Evolutionary conservation across 2,888 invertebrate genomes (phyloP).

Genomic region (Eurois occulta): DNA sequence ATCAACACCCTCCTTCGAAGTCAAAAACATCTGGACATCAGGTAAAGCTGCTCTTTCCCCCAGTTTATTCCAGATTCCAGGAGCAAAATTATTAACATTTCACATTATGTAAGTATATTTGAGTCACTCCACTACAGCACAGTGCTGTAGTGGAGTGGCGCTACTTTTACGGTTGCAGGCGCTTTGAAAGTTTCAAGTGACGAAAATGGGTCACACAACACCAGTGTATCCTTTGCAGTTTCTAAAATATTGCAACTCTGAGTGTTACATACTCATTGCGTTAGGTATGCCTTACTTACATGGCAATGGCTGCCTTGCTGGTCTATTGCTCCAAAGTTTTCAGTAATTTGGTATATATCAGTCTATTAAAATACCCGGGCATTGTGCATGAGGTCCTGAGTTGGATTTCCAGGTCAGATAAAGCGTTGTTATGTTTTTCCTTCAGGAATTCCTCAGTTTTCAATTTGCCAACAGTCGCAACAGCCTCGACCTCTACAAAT

Average conservation of each 20-base stretch:
- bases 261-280: neutral
- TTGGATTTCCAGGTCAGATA: too few species aligned
- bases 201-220: conserved; percentile 57
- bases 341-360: neutral
- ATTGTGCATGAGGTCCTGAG: neutral
- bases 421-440: too few species aligned
- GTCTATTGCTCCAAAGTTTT: too few species aligned
- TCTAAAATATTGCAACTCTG: conserved; percentile 6
- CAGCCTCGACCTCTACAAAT: neutral
- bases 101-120: conserved; percentile 24
- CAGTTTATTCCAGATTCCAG: neutral
- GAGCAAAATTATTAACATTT: conserved; percentile 39
- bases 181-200: conserved; percentile 44
- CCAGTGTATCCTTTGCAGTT: conserved; percentile 39
- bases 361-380: neutral
- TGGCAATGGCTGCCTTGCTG: neutral
- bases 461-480: neutral
- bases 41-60: neutral
- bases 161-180: conserved; percentile 50
- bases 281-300: neutral
- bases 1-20: neutral
- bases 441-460: neutral
- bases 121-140: too few species aligned
- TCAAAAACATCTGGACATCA: neutral
- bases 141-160: conserved; percentile 42